Evolutionary conservation across 2,888 invertebrate species (phyloP), one percentile per base, ranked within the genome.

Genomic region (Erebia ligea): DNA sequence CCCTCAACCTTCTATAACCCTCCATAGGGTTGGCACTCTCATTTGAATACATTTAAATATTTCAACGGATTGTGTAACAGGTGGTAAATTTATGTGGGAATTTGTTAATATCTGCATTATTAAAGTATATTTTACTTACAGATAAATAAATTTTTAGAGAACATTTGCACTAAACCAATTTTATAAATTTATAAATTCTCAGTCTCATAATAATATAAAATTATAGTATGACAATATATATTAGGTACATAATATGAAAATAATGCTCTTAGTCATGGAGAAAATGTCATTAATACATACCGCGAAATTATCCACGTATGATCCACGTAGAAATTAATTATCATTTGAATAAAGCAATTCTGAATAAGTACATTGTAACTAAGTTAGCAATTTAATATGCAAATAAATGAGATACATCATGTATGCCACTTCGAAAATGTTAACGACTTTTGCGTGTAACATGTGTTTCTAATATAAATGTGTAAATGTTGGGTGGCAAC

Each of bases 81-180:
- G 91, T 91, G 90, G 77, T 73, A 75, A 76, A 86, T 85, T 82
- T 85, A 86, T 88, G 90, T 91, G 91, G 83, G 91, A 90, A 90
- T 79, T 77, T 17, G 17, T 61, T 63, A 40, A 34, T 17, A 50
- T 54, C 50, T 58, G 34, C 34, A 34, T 25, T 25, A 25, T 25
- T 3, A 25, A 25, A 25, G 25, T 25, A 25, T 25, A n/a, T n/a
- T n/a, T n/a, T n/a, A n/a, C n/a, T n/a, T 25, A 25, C 25, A 25
- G 3, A n/a, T n/a, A 25, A 25, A 3, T 25, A 25, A 1, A 25
- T 25, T 25, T 25, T 25, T 3, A 25, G 3, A 25, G 25, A 25
- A 25, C 1, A 25, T 34, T 34, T 34, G 0, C 34, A 34, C 34
- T 34, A 34, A 34, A 34, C 6, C 34, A 34, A 34, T 34, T 34